Evolutionary conservation across 2,797 vertebrate genomes (phyloP), one percentile per base, ranked within the genome.

Genomic region (Leptodactylus fallax): DNA sequence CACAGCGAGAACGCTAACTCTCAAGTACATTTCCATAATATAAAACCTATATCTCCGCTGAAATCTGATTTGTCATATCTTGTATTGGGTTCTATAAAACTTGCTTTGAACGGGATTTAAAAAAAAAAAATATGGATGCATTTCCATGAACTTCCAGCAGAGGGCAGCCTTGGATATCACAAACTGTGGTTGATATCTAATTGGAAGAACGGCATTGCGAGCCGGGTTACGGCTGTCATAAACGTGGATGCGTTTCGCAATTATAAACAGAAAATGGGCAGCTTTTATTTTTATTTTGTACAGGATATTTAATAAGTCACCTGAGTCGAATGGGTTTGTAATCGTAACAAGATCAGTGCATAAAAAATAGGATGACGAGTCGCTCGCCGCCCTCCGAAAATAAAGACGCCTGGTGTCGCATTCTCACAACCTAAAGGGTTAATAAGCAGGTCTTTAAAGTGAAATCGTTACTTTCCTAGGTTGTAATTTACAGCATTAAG

Each of bases 111-210:
- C 19, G 12, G 36, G 45, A 14, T 81, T 65, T 12, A 11, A 45
- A 49, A 65, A 63, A 49, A 25, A 11, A n/a, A 80, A 19, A 14
- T 10, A 17, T n/a, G 21, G 14, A 21, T 7, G 74, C 49, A n/a
- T 77, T 27, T 9, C 36, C 19, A 51, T 1, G 16, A 55, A 19
- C 85, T 60, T 2, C 93, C 95, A 95, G 93, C 81, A 95, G 95
- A 94, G 94, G 95, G 95, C 94, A 91, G 19, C 5, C 92, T 95
- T 94, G 93, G 71, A 91, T 36, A n/a, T 90, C 49, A 27, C 17
- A 94, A 92, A 9, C 78, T 6, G 21, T 81, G 13, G 0, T 0
- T 87, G 9, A 25, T 45, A 6, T 67, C 17, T 36, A 88, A 0
- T 86, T 11, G 7, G 13, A 65, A 13, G 69, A 85, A 7, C 87